Evolutionary conservation across 2,888 invertebrate genomes (phyloP).

Genomic region (Deilephila elpenor): DNA sequence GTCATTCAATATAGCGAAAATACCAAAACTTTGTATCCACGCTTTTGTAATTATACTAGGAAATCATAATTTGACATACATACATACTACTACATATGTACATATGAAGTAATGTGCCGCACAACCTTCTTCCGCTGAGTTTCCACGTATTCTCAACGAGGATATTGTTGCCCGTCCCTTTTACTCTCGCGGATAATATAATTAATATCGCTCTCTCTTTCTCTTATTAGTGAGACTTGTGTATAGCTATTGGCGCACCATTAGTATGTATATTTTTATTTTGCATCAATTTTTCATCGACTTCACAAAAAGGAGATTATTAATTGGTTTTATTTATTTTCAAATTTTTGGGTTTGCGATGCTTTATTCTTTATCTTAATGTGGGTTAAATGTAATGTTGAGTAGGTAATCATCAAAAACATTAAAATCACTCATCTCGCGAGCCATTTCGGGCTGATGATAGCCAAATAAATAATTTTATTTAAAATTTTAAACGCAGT

Average conservation of each 20-base stretch:
- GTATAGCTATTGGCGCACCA: background rate
- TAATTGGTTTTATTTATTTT: background rate
- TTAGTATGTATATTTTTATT: too few relatives aligned
- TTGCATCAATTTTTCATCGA: too few relatives aligned
- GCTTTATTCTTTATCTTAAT: too few relatives aligned
- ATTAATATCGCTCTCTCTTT: background rate
- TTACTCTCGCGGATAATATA: background rate
- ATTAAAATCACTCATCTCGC: too few relatives aligned
- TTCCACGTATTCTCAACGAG: background rate
- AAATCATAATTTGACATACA: background rate
- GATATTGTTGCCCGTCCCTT: background rate
- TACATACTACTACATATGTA: background rate
- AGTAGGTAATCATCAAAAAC: too few relatives aligned
- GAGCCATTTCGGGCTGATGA: too few relatives aligned
- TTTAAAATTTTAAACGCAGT: too few relatives aligned
- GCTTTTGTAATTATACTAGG: background rate
- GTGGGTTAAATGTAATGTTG: too few relatives aligned
- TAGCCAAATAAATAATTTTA: too few relatives aligned
- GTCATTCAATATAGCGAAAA: background rate
- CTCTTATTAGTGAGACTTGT: background rate
- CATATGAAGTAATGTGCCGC: background rate
- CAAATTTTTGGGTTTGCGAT: too few relatives aligned
- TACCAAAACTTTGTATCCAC: background rate
- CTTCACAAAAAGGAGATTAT: too few relatives aligned
- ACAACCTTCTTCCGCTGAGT: background rate